A percentile compares a stretch with the other conserved stretches of the same genome.
These are phyloP conservation scores for Pogonocherus hispidulus DNA, from an alignment of 2,888 invertebrate species.

Conservation along the genomic window DNA sequence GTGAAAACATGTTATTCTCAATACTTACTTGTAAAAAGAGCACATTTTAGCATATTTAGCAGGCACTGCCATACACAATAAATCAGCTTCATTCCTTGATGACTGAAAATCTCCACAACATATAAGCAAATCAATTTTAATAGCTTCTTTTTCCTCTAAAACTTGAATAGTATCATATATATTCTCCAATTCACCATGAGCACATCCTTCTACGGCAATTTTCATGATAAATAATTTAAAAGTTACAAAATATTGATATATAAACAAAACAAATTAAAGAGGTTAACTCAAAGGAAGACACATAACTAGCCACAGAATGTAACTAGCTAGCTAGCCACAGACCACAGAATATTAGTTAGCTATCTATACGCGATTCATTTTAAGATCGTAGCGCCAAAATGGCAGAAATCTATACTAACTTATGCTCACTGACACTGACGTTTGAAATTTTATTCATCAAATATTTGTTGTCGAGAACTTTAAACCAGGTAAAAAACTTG, in stretches of 20 bases:
- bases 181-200: slow-evolving; percentile 96
- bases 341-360: too few relatives aligned
- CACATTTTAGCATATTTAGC: slow-evolving; percentile 91
- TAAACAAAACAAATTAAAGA: neutral
- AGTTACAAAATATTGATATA: neutral
- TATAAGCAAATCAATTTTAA: slow-evolving; percentile 91
- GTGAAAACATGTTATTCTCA: neutral
- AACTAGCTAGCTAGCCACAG: too few relatives aligned
- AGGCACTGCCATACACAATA: slow-evolving; percentile 96
- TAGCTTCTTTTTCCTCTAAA: slow-evolving; percentile 80
- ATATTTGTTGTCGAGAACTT: too few relatives aligned
- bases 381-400: too few relatives aligned
- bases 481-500: too few relatives aligned
- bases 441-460: too few relatives aligned
- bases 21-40: slow-evolving; percentile 90
- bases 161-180: slow-evolving; percentile 90
- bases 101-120: slow-evolving; percentile 99
- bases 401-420: too few relatives aligned
- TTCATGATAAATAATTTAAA: slow-evolving; percentile 80
- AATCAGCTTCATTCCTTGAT: slow-evolving; percentile 89
- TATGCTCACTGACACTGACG: too few relatives aligned
- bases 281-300: neutral
- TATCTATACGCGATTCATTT: too few relatives aligned
- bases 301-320: too few relatives aligned
- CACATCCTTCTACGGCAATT: slow-evolving; percentile 97